These are phyloP conservation scores for Teleopsis dalmanni DNA, from an alignment of 1,140 invertebrate species.

Conservation along the genomic window DNA sequence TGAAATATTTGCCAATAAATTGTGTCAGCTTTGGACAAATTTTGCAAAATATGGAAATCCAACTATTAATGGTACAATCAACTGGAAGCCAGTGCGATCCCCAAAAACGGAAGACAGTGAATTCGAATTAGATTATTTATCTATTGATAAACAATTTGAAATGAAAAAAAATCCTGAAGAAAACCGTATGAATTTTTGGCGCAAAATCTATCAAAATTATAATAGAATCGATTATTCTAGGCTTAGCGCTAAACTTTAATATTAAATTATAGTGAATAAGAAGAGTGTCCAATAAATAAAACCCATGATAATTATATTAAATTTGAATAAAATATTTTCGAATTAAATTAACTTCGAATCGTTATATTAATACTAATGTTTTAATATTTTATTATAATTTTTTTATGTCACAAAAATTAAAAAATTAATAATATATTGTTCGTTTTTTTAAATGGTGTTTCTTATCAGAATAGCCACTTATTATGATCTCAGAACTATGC, in stretches of 20 bases:
- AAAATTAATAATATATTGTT: too few species aligned
- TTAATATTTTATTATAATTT: too few species aligned
- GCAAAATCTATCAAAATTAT: constrained; percentile 31
- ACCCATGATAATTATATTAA: too few species aligned
- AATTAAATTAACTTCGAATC: too few species aligned
- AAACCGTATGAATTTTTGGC: constrained; percentile 43
- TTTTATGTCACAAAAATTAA: too few species aligned
- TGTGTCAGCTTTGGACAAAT: constrained; percentile 56
- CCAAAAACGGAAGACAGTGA: constrained; percentile 7
- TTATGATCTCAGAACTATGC: too few species aligned
- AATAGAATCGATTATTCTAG: constrained; percentile 14
- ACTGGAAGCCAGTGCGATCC: constrained; percentile 29
- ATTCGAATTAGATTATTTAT: constrained; percentile 31
- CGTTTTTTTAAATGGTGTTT: too few species aligned
- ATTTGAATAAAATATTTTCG: too few species aligned
- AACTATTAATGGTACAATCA: constrained; percentile 11
- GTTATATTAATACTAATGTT: too few species aligned
- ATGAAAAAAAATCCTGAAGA: constrained; percentile 35
- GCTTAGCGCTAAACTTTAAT: constrained; percentile 27
- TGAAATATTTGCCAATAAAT: constrained; percentile 35
- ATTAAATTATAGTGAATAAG: too few species aligned
- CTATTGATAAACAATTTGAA: constrained; percentile 26
- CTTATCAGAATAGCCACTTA: too few species aligned
- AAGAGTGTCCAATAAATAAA: too few species aligned
- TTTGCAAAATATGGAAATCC: constrained; percentile 52